These are phyloP conservation scores for Dicyrtomina minuta DNA, from an alignment of 2,888 invertebrate species.

Conservation along the genomic window DNA sequence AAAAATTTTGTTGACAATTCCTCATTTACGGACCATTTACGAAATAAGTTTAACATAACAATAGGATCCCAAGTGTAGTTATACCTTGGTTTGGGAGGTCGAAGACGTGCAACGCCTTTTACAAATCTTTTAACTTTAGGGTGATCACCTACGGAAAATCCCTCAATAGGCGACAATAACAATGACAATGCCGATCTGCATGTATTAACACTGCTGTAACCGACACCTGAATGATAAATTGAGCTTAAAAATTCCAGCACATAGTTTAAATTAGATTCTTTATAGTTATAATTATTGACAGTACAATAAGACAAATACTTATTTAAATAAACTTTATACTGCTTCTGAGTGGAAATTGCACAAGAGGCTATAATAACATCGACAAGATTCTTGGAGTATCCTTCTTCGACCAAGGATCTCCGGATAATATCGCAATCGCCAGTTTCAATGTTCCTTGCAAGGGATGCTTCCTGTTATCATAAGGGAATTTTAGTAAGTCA, in stretches of 20 bases:
- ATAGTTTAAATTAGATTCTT: background rate
- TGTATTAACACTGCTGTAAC: slow-evolving; percentile 21
- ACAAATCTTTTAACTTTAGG: slow-evolving; percentile 18
- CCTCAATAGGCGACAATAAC: slow-evolving; percentile 2
- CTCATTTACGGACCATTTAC: background rate
- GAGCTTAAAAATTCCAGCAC: slow-evolving; percentile 5
- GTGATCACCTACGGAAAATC: slow-evolving; percentile 9
- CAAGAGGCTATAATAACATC: background rate
- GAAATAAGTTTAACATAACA: slow-evolving; percentile 5
- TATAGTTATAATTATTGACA: background rate
- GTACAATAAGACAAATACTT: slow-evolving; percentile 2
- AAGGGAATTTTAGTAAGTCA: background rate
- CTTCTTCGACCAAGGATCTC: background rate
- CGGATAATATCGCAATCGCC: slow-evolving; percentile 10
- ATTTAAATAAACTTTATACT: background rate
- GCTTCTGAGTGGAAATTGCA: background rate
- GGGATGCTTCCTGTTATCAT: background rate
- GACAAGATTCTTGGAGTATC: background rate
- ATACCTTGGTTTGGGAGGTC: slow-evolving; percentile 20
- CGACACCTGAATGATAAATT: background rate
- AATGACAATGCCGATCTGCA: too few species aligned
- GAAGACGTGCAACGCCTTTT: slow-evolving; percentile 23
- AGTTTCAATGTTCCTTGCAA: background rate
- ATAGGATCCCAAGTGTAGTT: too few species aligned
- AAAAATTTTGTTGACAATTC: background rate